phyloP scores from a whole-genome alignment of 2,888 invertebrate genomes.

The Frankliniella fusca region DNA sequence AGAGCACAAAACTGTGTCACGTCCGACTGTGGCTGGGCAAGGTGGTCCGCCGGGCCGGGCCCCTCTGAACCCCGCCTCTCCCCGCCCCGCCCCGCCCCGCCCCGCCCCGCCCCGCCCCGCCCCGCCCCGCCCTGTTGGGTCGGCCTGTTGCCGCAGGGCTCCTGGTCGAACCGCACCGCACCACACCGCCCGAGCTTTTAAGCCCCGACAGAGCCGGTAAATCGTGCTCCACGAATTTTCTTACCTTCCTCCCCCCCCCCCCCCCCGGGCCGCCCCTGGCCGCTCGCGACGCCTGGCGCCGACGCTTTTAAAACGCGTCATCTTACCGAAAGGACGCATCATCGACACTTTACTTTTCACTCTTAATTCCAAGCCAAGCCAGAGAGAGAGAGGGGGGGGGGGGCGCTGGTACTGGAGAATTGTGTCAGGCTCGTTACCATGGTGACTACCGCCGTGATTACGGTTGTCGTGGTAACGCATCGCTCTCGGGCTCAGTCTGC shows the following conservation, averaged over 20 bases:
- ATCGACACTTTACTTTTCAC: constrained; percentile 16
- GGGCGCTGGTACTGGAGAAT: neutral
- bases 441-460: neutral
- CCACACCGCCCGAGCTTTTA: neutral
- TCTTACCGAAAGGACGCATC: neutral
- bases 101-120: neutral
- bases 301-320: constrained; percentile 15
- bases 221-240: constrained; percentile 9
- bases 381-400: neutral
- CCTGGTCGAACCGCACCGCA: neutral
- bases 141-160: neutral
- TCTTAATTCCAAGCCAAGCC: neutral
- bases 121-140: neutral
- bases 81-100: neutral
- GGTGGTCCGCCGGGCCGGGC: neutral
- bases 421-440: neutral
- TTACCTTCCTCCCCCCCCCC: neutral
- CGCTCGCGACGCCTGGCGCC: neutral
- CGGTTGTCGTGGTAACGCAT: neutral
- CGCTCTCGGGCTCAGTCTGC: neutral
- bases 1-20: no score
- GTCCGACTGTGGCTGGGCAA: neutral
- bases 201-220: neutral
- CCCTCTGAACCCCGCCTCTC: no score
- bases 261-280: neutral